A percentile compares a stretch with the other conserved stretches of the same genome.
Conservation (phyloP, 2,888 invertebrate genomes). For the Lymantria dispar region DNA sequence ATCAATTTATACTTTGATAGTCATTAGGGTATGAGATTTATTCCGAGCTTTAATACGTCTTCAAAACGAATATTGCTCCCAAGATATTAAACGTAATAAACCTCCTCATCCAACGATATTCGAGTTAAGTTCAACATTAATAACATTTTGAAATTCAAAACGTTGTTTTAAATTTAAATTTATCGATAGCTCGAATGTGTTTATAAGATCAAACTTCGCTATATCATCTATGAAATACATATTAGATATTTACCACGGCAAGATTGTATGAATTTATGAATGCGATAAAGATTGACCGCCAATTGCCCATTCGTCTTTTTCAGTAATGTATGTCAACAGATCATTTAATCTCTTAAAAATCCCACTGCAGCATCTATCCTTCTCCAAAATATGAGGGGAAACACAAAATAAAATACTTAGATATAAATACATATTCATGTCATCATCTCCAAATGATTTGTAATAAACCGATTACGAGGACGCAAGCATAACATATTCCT, state of each 20-base stretch:
- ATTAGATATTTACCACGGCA: too few relatives aligned
- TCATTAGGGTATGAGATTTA: not conserved
- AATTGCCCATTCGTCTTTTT: too few relatives aligned
- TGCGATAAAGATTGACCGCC: too few relatives aligned
- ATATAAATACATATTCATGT: not conserved
- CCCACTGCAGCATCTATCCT: too few relatives aligned
- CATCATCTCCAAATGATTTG: not conserved
- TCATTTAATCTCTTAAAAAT: too few relatives aligned
- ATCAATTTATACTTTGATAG: not conserved
- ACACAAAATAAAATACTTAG: not conserved
- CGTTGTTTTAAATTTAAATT: constrained; percentile 11
- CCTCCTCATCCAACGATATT: constrained; percentile 3
- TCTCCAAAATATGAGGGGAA: too few relatives aligned
- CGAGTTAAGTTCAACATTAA: constrained; percentile 7
- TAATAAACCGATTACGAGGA: not conserved
- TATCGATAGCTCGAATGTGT: constrained; percentile 3
- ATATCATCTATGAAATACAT: too few relatives aligned
- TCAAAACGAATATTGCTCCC: constrained; percentile 1
- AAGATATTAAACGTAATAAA: constrained; percentile 4
- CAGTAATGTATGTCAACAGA: too few relatives aligned
- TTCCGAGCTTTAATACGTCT: constrained; percentile 1
- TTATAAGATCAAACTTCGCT: not conserved
- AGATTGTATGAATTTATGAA: too few relatives aligned
- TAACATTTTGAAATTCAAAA: constrained; percentile 15
- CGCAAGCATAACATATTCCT: not conserved